phyloP scores from a whole-genome alignment of 2,888 invertebrate genomes.

The Celastrina argiolus region DNA sequence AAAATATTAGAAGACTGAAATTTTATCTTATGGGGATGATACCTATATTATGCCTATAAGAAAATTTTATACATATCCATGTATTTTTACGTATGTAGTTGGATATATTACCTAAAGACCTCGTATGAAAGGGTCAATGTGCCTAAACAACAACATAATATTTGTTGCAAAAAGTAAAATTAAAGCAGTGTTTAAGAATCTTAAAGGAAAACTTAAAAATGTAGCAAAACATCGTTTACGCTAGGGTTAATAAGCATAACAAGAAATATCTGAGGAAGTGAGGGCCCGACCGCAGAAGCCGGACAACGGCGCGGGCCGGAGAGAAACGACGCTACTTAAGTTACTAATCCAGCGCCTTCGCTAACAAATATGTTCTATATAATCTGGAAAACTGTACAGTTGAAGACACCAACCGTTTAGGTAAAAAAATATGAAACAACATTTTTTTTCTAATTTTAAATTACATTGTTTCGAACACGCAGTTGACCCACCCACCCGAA shows the following conservation, averaged over 20 bases:
- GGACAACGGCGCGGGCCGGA: slow-evolving; percentile 43
- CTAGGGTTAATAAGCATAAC: slow-evolving; percentile 34
- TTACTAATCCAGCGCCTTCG: slow-evolving; percentile 38
- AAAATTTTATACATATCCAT: too few relatives aligned
- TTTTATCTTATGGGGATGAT: neutral
- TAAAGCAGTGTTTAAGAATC: slow-evolving; percentile 14
- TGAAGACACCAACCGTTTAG: too few relatives aligned
- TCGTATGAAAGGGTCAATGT: too few relatives aligned
- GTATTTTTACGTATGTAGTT: neutral
- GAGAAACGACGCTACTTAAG: slow-evolving; percentile 40
- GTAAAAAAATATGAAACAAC: too few relatives aligned
- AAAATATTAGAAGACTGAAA: neutral
- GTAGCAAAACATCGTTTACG: slow-evolving; percentile 26
- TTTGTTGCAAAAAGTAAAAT: neutral
- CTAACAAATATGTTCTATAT: slow-evolving; percentile 23
- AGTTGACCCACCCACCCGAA: too few relatives aligned
- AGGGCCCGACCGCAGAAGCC: slow-evolving; percentile 69
- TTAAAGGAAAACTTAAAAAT: slow-evolving; percentile 18
- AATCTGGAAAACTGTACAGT: slow-evolving; percentile 15
- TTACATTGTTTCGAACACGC: too few relatives aligned
- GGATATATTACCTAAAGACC: too few relatives aligned
- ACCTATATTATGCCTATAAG: too few relatives aligned
- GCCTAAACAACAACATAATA: too few relatives aligned
- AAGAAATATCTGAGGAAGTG: slow-evolving; percentile 57
- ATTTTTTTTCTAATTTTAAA: too few relatives aligned